Percentiles rank a stretch among this genome's conserved stretches.
These are phyloP conservation scores for Chrysemys picta DNA, from an alignment of 2,113 vertebrate species.

Conservation along the genomic window DNA sequence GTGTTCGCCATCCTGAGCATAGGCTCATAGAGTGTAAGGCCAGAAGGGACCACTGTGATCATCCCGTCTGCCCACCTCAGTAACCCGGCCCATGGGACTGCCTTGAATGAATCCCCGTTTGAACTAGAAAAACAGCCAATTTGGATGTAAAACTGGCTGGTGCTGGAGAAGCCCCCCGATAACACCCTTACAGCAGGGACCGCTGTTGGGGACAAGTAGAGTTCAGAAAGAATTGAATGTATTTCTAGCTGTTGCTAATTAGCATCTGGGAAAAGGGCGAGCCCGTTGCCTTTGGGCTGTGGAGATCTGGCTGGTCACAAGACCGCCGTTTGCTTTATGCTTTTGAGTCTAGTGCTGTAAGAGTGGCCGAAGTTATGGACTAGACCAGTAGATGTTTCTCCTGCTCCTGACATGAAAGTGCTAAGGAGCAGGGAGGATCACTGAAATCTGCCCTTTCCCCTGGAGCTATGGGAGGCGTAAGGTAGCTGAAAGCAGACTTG, in stretches of 20 bases:
- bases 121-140: background rate
- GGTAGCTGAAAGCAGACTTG: background rate
- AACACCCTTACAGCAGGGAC: background rate
- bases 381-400: background rate
- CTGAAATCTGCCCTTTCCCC: background rate
- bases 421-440: background rate
- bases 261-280: background rate
- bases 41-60: background rate
- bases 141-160: background rate
- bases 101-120: background rate
- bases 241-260: background rate
- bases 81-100: background rate
- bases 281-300: too few species aligned
- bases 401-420: background rate
- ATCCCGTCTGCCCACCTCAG: background rate
- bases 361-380: background rate
- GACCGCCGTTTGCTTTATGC: background rate
- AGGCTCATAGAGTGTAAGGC: background rate
- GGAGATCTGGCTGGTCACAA: background rate
- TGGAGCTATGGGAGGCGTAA: background rate
- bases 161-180: background rate
- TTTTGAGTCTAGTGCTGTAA: background rate
- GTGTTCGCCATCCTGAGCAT: too few species aligned
- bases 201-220: background rate
- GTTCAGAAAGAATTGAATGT: background rate